Evolutionary conservation across 1,140 invertebrate genomes (phyloP).

Genomic region (Aphidius gifuensis): DNA sequence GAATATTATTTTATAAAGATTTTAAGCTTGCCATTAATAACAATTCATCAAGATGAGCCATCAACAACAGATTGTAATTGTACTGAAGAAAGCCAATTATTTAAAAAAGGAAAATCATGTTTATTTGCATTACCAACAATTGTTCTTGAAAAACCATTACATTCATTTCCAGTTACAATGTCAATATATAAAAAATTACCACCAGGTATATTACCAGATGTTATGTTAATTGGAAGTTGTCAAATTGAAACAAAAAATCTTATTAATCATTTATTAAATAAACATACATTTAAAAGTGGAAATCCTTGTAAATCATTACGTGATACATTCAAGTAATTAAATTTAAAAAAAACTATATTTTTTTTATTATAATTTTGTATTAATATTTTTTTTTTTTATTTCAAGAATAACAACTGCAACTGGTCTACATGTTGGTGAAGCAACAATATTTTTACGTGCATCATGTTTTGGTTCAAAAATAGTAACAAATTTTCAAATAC

Average conservation of each 20-base stretch:
- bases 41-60: slow-evolving; percentile 44
- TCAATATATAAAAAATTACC: slow-evolving; percentile 48
- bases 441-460: slow-evolving; percentile 58
- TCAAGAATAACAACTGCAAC: slow-evolving; percentile 43
- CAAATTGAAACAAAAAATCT: slow-evolving; percentile 40
- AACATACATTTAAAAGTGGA: slow-evolving; percentile 26
- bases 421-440: slow-evolving; percentile 53
- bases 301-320: slow-evolving; percentile 52
- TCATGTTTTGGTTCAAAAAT: slow-evolving; percentile 66
- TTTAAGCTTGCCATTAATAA: slow-evolving; percentile 40
- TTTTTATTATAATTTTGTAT: slow-evolving; percentile 3
- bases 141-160: slow-evolving; percentile 34
- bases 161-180: slow-evolving; percentile 44
- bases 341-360: not conserved
- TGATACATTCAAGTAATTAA: slow-evolving; percentile 54
- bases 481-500: slow-evolving; percentile 62
- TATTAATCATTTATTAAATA: slow-evolving; percentile 39
- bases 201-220: slow-evolving; percentile 44
- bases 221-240: slow-evolving; percentile 43
- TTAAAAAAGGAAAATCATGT: slow-evolving; percentile 53
- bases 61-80: slow-evolving; percentile 34
- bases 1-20: slow-evolving; percentile 33
- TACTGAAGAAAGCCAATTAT: slow-evolving; percentile 34
- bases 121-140: slow-evolving; percentile 45
- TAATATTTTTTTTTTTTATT: slow-evolving; percentile 14